Evolutionary conservation across 1,140 invertebrate species (phyloP).

Genomic region (Eubasilissa regina): DNA sequence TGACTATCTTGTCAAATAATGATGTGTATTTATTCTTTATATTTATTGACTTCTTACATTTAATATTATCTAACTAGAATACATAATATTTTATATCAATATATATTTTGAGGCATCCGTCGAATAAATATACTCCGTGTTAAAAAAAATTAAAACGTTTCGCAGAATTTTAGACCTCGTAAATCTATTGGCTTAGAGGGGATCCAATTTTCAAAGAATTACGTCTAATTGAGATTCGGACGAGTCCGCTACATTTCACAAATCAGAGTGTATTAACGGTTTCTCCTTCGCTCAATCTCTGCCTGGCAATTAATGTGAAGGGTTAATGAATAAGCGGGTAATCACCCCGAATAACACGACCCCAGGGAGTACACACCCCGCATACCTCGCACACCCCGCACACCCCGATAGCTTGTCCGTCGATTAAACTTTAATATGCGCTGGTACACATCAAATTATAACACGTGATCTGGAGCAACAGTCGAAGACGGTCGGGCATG

Average conservation of each 20-base stretch:
- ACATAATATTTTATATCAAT: too few relatives aligned
- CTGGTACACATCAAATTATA: neutral
- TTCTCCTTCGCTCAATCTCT: conserved; percentile 21
- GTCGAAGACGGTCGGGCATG: neutral
- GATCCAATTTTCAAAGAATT: neutral
- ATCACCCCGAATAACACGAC: conserved; percentile 22
- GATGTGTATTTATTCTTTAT: too few relatives aligned
- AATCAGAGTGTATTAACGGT: conserved; percentile 32
- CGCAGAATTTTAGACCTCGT: too few relatives aligned
- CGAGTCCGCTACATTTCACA: conserved; percentile 26
- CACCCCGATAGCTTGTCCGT: conserved; percentile 22
- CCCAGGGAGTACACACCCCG: neutral
- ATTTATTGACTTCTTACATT: too few relatives aligned
- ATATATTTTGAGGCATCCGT: too few relatives aligned
- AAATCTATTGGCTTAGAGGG: neutral
- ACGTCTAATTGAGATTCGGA: neutral
- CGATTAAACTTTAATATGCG: conserved; percentile 2
- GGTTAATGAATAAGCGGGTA: conserved; percentile 31
- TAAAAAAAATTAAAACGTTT: too few relatives aligned
- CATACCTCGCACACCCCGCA: neutral
- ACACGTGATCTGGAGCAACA: neutral
- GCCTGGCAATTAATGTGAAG: conserved; percentile 32
- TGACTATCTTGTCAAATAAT: too few relatives aligned
- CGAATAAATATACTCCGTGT: too few relatives aligned
- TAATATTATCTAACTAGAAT: too few relatives aligned